Conservation (phyloP, 1,140 invertebrate species). For the Nylanderia fulva region DNA sequence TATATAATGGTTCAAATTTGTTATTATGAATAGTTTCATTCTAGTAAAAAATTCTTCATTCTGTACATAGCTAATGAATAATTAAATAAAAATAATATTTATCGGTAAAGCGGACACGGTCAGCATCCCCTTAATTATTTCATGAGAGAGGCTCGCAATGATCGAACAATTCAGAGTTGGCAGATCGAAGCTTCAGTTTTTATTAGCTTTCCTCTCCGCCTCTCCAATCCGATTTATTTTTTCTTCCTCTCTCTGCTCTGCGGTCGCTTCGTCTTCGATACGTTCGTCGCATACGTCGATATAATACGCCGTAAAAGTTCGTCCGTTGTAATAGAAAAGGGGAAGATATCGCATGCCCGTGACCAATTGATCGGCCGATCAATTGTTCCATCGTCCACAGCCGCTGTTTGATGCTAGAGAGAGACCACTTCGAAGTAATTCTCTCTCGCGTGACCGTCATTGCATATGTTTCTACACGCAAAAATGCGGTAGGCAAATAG, state of each 20-base stretch:
- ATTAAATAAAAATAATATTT: too few species aligned
- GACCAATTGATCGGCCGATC: conserved; percentile 57
- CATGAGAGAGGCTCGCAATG: too few species aligned
- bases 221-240: conserved; percentile 17
- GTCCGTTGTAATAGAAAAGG: conserved; percentile 30
- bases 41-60: too few species aligned
- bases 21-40: too few species aligned
- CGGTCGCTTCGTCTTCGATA: conserved; percentile 36
- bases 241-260: background rate
- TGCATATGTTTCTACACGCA: conserved; percentile 22
- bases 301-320: conserved; percentile 50
- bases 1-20: too few species aligned
- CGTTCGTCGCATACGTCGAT: conserved; percentile 26
- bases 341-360: conserved; percentile 41
- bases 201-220: background rate
- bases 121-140: too few species aligned
- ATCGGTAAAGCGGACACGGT: too few species aligned
- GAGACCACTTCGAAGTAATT: conserved; percentile 22
- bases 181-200: background rate
- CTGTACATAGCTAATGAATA: too few species aligned
- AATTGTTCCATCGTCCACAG: conserved; percentile 35
- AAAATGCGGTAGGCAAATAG: conserved; percentile 38
- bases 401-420: conserved; percentile 7
- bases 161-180: background rate
- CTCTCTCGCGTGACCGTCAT: conserved; percentile 45